Evolutionary conservation across 2,113 vertebrate species (phyloP), one percentile per base, ranked within the genome.

Genomic region (Neotragus moschatus): DNA sequence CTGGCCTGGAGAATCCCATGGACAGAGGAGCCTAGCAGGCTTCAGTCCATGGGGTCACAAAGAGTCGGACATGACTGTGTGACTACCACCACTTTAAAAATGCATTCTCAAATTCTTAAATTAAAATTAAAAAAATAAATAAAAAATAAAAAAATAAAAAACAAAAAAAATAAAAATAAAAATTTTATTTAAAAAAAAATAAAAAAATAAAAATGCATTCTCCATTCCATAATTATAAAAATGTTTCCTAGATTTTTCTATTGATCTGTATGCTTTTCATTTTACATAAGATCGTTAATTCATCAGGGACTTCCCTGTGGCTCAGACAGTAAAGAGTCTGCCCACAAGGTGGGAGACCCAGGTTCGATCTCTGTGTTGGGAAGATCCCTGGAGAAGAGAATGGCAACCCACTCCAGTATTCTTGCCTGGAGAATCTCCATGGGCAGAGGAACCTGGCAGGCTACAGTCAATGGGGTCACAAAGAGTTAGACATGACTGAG

Each of bases 171-270:
- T n/a, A n/a, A n/a, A n/a, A n/a, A n/a, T n/a, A n/a, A n/a, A n/a
- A n/a, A n/a, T n/a, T n/a, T n/a, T n/a, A n/a, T n/a, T n/a, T n/a
- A n/a, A n/a, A n/a, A n/a, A n/a, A n/a, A n/a, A n/a, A n/a, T n/a
- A n/a, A n/a, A n/a, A n/a, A n/a, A n/a, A n/a, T 75, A 26, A 97
- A 90, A 90, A 92, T 86, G 49, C 43, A 51, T 91, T 90, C 53
- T 88, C 63, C 1, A 4, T n/a, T 90, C 55, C 28, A n/a, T 56
- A 79, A 73, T 87, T 84, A 61, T 87, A 36, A 56, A 91, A 94
- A 51, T 81, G 25, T 58, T 61, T 61, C 19, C 49, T 84, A 26
- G 51, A 84, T 63, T 63, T 92, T 91, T 30, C 79, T 88, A 43
- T 90, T 91, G 61, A 58, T 88, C 87, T 89, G 10, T 63, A 75